phyloP scores from a whole-genome alignment of 2,888 invertebrate species.

The Pollenia angustigena region DNA sequence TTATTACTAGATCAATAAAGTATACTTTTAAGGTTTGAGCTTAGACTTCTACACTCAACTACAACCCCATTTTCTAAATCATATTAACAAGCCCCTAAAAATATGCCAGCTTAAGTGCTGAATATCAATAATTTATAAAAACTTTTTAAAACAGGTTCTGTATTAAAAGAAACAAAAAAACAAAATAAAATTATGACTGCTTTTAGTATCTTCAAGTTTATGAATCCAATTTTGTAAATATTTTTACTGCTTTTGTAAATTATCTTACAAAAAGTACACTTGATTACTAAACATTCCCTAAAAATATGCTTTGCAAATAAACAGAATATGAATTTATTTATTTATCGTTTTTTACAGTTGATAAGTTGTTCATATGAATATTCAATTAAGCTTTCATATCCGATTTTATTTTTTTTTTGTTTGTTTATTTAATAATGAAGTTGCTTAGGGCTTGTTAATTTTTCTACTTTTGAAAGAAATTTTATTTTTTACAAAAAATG shows the following conservation, averaged over 20 bases:
- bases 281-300: neutral
- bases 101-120: neutral
- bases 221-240: neutral
- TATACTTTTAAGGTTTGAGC: neutral
- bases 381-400: neutral
- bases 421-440: neutral
- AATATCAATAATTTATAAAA: neutral
- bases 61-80: neutral
- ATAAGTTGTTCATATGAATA: conserved; percentile 16
- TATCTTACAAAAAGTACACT: neutral
- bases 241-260: neutral
- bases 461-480: neutral
- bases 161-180: neutral
- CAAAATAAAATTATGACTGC: neutral
- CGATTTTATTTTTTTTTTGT: neutral
- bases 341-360: conserved; percentile 5
- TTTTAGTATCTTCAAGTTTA: neutral
- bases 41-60: too few species aligned
- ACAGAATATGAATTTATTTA: neutral
- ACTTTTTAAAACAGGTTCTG: neutral
- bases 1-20: too few species aligned
- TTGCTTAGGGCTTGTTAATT: neutral
- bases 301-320: conserved; percentile 22
- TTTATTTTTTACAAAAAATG: conserved; percentile 4
- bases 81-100: neutral